A percentile compares a stretch with the other conserved stretches of the same genome.
These are phyloP conservation scores for Danio kyathit DNA, from an alignment of 2,797 vertebrate species.

Conservation along the genomic window DNA sequence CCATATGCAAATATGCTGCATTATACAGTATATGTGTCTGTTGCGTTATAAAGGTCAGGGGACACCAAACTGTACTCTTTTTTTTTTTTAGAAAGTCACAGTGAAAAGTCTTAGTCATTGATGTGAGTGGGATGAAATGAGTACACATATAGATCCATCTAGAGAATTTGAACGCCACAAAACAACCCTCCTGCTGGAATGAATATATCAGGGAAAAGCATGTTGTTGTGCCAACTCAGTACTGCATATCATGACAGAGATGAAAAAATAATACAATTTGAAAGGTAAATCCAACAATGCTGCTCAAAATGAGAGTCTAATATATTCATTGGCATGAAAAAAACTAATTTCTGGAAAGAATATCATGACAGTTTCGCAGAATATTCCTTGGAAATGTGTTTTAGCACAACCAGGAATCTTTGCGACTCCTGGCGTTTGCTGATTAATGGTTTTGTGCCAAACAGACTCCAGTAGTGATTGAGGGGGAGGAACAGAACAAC, in stretches of 20 bases:
- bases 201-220: background rate
- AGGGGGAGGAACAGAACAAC: constrained; percentile 54
- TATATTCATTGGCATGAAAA: no score
- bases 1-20: background rate
- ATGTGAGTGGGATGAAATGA: background rate
- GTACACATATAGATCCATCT: constrained; percentile 10
- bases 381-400: constrained; percentile 38
- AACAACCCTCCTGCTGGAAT: background rate
- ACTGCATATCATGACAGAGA: constrained; percentile 22
- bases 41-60: background rate
- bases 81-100: background rate
- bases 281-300: constrained; percentile 15
- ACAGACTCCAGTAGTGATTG: constrained; percentile 55
- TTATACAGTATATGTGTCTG: background rate
- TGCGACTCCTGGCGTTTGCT: constrained; percentile 46
- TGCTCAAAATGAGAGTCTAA: no score
- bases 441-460: constrained; percentile 42
- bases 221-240: constrained; percentile 19
- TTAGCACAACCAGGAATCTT: constrained; percentile 44
- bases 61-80: background rate
- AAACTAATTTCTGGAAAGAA: constrained; percentile 17
- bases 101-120: constrained; percentile 13
- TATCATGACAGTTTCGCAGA: constrained; percentile 18
- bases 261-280: constrained; percentile 34
- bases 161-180: background rate